A percentile compares a stretch with the other conserved stretches of the same genome.
phyloP scores from a whole-genome alignment of 2,113 vertebrate genomes.

The Gyps fulvus region DNA sequence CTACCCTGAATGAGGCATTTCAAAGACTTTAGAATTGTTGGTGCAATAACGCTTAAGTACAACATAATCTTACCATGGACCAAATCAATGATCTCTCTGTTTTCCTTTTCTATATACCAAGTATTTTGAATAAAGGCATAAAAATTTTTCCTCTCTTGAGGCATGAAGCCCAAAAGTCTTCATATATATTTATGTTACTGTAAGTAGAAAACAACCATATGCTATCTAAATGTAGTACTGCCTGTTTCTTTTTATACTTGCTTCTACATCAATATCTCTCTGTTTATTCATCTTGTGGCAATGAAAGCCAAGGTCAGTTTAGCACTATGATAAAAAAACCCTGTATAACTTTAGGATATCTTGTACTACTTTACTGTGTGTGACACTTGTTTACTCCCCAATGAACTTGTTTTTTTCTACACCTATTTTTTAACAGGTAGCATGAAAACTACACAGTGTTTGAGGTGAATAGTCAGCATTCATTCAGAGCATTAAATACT shows the following conservation, averaged over 20 bases:
- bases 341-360: background rate
- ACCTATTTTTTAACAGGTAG: background rate
- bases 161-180: background rate
- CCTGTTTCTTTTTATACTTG: background rate
- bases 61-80: background rate
- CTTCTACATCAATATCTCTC: background rate
- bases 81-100: background rate
- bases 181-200: background rate
- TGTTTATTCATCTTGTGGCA: background rate
- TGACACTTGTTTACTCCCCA: background rate
- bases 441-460: background rate
- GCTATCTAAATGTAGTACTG: background rate
- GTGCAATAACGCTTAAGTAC: background rate
- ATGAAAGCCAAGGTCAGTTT: background rate
- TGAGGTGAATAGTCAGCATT: background rate
- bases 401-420: background rate
- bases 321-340: background rate
- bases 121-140: background rate
- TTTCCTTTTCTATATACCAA: background rate
- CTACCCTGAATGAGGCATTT: slow-evolving; percentile 24
- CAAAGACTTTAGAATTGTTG: slow-evolving; percentile 16
- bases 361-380: background rate
- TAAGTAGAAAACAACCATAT: background rate
- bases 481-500: background rate
- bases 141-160: background rate